These are phyloP conservation scores for Nowickia ferox DNA, from an alignment of 2,888 invertebrate species.

Conservation along the genomic window DNA sequence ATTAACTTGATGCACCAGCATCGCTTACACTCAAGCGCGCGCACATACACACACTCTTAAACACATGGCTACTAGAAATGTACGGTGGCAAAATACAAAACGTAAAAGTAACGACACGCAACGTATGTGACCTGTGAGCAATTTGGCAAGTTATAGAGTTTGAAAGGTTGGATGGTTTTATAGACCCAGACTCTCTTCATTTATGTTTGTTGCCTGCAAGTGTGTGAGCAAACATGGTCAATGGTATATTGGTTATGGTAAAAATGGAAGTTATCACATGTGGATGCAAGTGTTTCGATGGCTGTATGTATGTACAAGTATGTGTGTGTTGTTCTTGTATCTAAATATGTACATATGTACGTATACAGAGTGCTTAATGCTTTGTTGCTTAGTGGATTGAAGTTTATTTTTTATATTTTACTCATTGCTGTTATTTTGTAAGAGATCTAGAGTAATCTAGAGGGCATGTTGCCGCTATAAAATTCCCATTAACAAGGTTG, in stretches of 20 bases:
- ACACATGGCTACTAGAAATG: conserved; percentile 18
- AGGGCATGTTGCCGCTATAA: conserved; percentile 77
- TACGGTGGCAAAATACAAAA: conserved; percentile 59
- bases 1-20: conserved; percentile 76
- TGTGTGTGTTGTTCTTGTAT: not conserved
- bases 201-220: conserved; percentile 5
- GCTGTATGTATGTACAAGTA: conserved; percentile 4
- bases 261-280: conserved; percentile 38
- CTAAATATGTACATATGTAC: no score
- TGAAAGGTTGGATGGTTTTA: conserved; percentile 69
- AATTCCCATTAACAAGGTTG: conserved; percentile 80
- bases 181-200: conserved; percentile 58
- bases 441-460: conserved; percentile 71
- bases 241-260: conserved; percentile 41
- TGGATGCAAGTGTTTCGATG: conserved; percentile 32
- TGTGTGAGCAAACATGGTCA: conserved; percentile 51
- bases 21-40: not conserved
- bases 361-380: conserved; percentile 66
- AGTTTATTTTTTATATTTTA: conserved; percentile 41
- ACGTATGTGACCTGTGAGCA: conserved; percentile 74
- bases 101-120: conserved; percentile 54
- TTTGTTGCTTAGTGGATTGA: conserved; percentile 70
- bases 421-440: conserved; percentile 39
- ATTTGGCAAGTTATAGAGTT: conserved; percentile 68
- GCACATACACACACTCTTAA: not conserved